Evolutionary conservation across 2,113 vertebrate genomes (phyloP), one percentile per base, ranked within the genome.

Genomic region (Ia io): DNA sequence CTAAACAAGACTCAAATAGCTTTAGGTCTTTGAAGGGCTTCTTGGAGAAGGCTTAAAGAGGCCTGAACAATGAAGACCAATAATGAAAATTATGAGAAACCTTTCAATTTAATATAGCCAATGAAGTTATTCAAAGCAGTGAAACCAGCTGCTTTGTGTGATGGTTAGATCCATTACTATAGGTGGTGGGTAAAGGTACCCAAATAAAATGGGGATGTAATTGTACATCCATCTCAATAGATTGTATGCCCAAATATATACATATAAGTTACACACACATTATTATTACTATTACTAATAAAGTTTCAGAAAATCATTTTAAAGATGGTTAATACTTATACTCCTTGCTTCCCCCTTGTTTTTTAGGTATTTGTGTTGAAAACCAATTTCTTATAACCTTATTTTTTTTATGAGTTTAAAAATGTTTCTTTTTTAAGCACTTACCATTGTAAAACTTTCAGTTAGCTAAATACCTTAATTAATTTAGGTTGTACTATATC

Each of bases 281-380:
- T 67, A 63, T 59, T 86, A 56, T 59, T 85, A 69, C 86, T 49
- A 37, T 59, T 84, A 32, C 18, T 77, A 42, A 35, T 70, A 76
- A 70, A 90, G 77, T 90, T 95, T 92, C 18, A 85, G 74, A 71
- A 95, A 93, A 76, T 94, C 1, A 86, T 85, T 95, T 95, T 78
- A 93, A 88, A 18, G 53, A 6, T 91, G 44, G 91, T 40, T 80
- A 82, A 44, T 59, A 37, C 30, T 56, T 90, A 86, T 79, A 56
- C 20, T 56, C 3, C 3, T 28, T 35, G 28, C 9, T 22, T 32
- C 5, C 9, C 16, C 40, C 12, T 47, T 74, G 16, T 82, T 89
- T 95, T 61, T 70, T 80, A 93, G 17, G 14, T 88, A 10, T 92
- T 78, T 91, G 3, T 94, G 5, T 93, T 69, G 18, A 89, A 91